Evolutionary conservation across 2,888 invertebrate species (phyloP).

Genomic region (Parthenolecanium corni): DNA sequence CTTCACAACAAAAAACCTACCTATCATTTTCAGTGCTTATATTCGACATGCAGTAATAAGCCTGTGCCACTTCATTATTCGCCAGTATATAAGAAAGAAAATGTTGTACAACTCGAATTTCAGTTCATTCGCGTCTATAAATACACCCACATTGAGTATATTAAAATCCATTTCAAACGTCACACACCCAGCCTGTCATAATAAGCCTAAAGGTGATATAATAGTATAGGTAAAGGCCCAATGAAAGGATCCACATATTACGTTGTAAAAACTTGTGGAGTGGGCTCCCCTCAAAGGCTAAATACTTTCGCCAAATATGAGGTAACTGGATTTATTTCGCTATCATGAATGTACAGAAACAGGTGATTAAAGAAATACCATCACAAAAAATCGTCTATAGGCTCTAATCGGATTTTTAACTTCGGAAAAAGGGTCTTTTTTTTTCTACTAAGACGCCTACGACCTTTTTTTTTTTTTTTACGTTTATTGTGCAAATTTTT

Average conservation of each 20-base stretch:
- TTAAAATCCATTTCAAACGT: too few relatives aligned
- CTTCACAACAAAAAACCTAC: too few relatives aligned
- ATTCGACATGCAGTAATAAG: too few relatives aligned
- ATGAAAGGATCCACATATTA: not conserved
- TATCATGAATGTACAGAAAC: conserved; percentile 18
- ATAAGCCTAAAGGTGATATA: not conserved
- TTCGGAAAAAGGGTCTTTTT: conserved; percentile 3
- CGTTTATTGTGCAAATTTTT: conserved; percentile 15
- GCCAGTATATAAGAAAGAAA: too few relatives aligned
- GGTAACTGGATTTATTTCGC: conserved; percentile 18
- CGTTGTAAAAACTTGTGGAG: not conserved
- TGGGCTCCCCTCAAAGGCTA: not conserved
- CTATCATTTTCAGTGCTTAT: too few relatives aligned
- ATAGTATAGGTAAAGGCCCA: not conserved
- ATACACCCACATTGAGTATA: too few relatives aligned
- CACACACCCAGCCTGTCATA: not conserved
- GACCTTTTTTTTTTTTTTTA: conserved; percentile 1
- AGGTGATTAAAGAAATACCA: conserved; percentile 24
- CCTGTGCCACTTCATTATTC: too few relatives aligned
- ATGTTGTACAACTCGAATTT: too few relatives aligned
- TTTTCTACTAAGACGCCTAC: conserved; percentile 2
- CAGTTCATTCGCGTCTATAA: too few relatives aligned
- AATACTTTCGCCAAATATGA: conserved; percentile 11
- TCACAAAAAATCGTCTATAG: not conserved
- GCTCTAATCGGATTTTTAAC: conserved; percentile 18